Conservation (phyloP, 2,888 invertebrate species). For the Melanophora roralis region DNA sequence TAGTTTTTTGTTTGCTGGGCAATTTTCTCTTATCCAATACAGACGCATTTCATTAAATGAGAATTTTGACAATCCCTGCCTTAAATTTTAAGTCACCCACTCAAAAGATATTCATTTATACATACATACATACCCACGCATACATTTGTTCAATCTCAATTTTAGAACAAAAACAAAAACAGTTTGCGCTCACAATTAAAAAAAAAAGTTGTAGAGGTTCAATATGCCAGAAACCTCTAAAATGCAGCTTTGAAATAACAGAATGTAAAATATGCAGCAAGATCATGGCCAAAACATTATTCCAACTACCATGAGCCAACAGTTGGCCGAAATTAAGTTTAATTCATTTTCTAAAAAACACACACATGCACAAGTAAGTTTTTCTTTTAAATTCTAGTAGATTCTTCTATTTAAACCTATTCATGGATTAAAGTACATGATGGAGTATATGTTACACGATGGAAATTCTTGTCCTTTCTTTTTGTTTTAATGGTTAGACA, state of each 20-base stretch:
- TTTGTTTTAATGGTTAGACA: not conserved
- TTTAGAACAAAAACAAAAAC: not conserved
- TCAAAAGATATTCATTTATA: not conserved
- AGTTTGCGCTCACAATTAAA: constrained; percentile 41
- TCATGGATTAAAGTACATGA: not conserved
- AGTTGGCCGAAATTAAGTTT: constrained; percentile 59
- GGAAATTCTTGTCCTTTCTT: not conserved
- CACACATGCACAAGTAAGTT: constrained; percentile 66
- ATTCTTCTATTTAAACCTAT: not conserved
- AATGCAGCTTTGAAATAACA: constrained; percentile 56
- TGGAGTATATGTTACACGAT: not conserved
- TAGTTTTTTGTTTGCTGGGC: too few relatives aligned
- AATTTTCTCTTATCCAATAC: too few relatives aligned
- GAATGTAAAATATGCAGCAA: constrained; percentile 62
- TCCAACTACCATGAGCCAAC: not conserved
- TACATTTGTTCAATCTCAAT: not conserved
- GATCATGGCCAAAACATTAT: not conserved
- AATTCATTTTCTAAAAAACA: constrained; percentile 70
- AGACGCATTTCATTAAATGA: too few relatives aligned
- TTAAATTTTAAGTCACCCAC: too few relatives aligned
- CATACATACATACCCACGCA: not conserved
- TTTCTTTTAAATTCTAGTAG: constrained; percentile 16
- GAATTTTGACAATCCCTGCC: too few relatives aligned
- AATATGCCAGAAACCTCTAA: constrained; percentile 66
- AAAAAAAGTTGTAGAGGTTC: constrained; percentile 72